Base-by-base conservation (phyloP, 2,113 vertebrate species). In the Sinocyclocheilus maitianheensis region DNA sequence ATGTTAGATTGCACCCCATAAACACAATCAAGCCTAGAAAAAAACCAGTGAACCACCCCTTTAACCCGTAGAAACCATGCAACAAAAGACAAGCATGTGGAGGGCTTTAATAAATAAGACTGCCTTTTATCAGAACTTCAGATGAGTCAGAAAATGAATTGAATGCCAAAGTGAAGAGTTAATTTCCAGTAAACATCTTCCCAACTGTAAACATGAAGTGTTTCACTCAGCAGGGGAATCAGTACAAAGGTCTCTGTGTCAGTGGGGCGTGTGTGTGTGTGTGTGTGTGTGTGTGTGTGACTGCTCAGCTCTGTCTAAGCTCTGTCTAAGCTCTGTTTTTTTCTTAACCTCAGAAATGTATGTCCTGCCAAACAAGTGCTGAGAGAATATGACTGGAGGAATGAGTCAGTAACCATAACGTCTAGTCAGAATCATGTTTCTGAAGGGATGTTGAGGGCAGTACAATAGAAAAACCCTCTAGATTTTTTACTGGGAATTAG, bases 121-220 rank as follows among this genome's bases (percentile, higher is more conserved):
- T 84, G 65, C 71, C 16, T 20, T 26, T 88, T 67, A 81, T 87
- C 84, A 79, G 72, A 88, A 84, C 51, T 43, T 24, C 7, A 72
- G 51, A 84, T 24, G 30, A 86, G 72, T 63, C 72, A 65, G 65
- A 76, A n/a, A 74, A 87, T n/a, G 11, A 26, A 75, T 8, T 55
- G 26, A n/a, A 13, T 53, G 69, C 81, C 85, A 63, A 26, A 89
- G 48, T 20, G 53, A 80, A 87, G 80, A 89, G 84, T 65, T 58
- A 8, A 80, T 81, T 89, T 88, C 87, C 89, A 81, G 89, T 86
- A 87, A 89, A 86, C 69, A 82, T 84, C 22, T 75, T 65, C 55
- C 53, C 26, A 7, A 43, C 18, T 40, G 71, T 84, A 85, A 88
- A 90, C 63, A 86, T 34, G 16, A 30, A 22, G 62, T 51, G 51